Conservation (phyloP, 2,888 invertebrate genomes). For the Clepsis dumicolana region DNA sequence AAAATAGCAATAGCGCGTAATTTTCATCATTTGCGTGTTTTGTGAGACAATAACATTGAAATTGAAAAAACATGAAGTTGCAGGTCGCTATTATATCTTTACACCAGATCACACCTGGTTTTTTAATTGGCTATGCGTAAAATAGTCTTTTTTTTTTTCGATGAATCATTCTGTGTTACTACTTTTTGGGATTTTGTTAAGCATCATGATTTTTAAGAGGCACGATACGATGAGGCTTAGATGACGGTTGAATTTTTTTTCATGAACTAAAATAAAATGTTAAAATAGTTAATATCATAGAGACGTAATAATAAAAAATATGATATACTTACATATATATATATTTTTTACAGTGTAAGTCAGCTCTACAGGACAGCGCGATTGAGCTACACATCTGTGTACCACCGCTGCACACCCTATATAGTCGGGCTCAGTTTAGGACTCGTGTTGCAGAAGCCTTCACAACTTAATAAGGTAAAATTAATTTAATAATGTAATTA, state of each 20-base stretch:
- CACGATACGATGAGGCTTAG: too few species aligned
- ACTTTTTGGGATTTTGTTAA: neutral
- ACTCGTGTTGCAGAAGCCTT: slow-evolving; percentile 80
- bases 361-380: slow-evolving; percentile 90
- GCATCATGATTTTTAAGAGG: too few species aligned
- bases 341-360: slow-evolving; percentile 82
- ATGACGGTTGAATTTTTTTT: too few species aligned
- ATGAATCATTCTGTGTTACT: neutral
- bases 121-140: neutral
- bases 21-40: slow-evolving; percentile 7
- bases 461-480: slow-evolving; percentile 72
- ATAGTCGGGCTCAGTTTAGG: slow-evolving; percentile 88
- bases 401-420: slow-evolving; percentile 89
- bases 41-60: neutral
- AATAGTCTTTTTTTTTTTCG: neutral
- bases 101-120: neutral
- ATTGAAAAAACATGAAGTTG: neutral
- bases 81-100: neutral
- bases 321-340: too few species aligned
- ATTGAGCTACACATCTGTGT: slow-evolving; percentile 86
- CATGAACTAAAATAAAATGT: too few species aligned
- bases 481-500: too few species aligned
- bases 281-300: too few species aligned
- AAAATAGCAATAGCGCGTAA: too few species aligned
- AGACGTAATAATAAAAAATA: too few species aligned